Evolutionary conservation across 2,113 vertebrate genomes (phyloP).

Genomic region (Peromyscus californicus): DNA sequence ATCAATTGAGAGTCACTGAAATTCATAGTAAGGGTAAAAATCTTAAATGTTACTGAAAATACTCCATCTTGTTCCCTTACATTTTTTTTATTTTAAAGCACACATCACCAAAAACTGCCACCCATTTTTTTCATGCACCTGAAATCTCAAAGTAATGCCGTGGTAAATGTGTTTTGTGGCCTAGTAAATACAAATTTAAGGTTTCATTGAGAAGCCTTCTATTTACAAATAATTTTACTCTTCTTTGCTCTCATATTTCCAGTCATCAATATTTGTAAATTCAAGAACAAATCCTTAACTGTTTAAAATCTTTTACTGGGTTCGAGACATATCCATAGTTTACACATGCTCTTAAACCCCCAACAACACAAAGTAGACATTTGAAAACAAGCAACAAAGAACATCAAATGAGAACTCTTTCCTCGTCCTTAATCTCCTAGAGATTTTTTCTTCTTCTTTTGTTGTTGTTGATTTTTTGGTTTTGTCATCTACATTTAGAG

Average conservation of each 20-base stretch:
- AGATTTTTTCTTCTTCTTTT: not conserved
- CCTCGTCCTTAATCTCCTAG: not conserved
- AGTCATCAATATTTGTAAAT: not conserved
- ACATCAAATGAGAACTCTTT: not conserved
- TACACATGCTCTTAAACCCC: not conserved
- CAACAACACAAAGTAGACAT: not conserved
- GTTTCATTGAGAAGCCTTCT: not conserved
- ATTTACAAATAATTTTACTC: constrained; percentile 6
- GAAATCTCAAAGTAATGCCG: not conserved
- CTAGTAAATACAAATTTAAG: not conserved
- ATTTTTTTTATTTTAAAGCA: constrained; percentile 36
- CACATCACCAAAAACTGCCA: not conserved
- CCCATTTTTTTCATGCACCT: not conserved
- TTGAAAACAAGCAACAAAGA: not conserved
- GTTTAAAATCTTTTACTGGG: not conserved
- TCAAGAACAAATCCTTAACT: not conserved
- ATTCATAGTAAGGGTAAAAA: not conserved
- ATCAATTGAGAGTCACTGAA: not conserved
- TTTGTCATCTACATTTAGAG: not conserved
- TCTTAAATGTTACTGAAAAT: not conserved
- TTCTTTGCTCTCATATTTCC: not conserved
- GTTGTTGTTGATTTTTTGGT: not conserved
- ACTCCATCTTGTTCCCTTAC: not conserved
- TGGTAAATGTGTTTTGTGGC: not conserved
- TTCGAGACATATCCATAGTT: not conserved